Percentiles rank a stretch among this genome's conserved stretches.
Conservation (phyloP, 64 coral and sea anemone species). For the Catalaphyllia jardinei region DNA sequence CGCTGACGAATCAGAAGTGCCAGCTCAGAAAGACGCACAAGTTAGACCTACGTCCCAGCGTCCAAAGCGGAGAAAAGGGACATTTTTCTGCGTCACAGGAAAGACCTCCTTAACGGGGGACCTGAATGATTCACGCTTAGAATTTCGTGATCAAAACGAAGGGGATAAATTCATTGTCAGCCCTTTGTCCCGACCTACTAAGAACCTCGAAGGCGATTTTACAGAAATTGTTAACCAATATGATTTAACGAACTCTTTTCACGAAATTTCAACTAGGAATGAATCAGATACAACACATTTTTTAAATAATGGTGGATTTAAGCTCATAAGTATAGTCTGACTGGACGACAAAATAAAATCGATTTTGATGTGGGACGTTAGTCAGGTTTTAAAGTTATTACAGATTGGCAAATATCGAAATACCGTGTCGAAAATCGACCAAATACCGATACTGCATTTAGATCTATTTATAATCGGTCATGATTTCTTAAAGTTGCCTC, state of each 20-base stretch:
- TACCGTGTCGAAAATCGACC: not conserved
- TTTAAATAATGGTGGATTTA: constrained; percentile 12
- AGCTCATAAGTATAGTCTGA: constrained; percentile 8
- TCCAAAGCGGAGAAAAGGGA: not conserved
- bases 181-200: not conserved
- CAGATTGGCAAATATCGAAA: no score
- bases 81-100: constrained; percentile 21
- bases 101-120: not conserved
- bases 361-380: not conserved
- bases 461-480: no score
- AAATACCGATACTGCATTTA: no score
- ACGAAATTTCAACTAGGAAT: not conserved
- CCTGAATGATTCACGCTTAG: not conserved
- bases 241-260: not conserved
- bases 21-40: not conserved
- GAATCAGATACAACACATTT: not conserved
- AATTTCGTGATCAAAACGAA: not conserved
- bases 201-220: not conserved
- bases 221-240: not conserved
- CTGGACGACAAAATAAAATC: not conserved
- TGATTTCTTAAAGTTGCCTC: no score
- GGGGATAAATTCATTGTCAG: not conserved
- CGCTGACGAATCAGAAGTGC: constrained; percentile 1
- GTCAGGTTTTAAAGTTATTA: not conserved
- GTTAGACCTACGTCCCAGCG: not conserved